phyloP scores from a whole-genome alignment of 1,140 invertebrate genomes.

The Oedothorax gibbosus region DNA sequence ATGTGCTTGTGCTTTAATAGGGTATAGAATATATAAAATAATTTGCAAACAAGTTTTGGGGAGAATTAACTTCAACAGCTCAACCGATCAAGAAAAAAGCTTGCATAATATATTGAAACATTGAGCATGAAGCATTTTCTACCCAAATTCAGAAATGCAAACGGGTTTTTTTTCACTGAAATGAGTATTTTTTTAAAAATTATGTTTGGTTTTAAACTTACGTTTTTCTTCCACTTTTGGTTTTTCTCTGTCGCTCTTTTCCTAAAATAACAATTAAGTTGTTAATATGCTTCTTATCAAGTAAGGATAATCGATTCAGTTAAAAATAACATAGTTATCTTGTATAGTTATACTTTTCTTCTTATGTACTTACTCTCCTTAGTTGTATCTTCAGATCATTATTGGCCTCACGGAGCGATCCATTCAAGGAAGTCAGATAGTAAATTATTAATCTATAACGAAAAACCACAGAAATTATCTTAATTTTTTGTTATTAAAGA shows the following conservation, averaged over 20 bases:
- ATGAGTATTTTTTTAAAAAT: no score
- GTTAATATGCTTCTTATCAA: neutral
- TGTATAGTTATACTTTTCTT: neutral
- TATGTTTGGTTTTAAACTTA: constrained; percentile 8
- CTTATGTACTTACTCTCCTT: constrained; percentile 55
- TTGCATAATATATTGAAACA: no score
- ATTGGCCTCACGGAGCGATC: constrained; percentile 91
- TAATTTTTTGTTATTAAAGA: neutral
- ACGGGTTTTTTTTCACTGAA: no score
- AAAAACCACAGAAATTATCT: constrained; percentile 16
- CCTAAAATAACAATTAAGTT: constrained; percentile 13
- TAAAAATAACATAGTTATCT: neutral
- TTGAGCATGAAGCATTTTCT: no score
- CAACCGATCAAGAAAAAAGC: no score
- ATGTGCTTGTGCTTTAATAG: no score
- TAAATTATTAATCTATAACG: constrained; percentile 85
- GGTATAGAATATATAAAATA: no score
- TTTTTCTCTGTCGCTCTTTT: constrained; percentile 51
- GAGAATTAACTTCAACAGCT: no score
- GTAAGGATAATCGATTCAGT: neutral
- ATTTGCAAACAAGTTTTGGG: no score
- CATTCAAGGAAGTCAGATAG: constrained; percentile 91
- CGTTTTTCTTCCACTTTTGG: constrained; percentile 35
- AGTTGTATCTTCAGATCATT: constrained; percentile 85
- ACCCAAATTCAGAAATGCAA: no score